These are phyloP conservation scores for Typhlichthys subterraneus DNA, from an alignment of 2,797 vertebrate genomes.

Conservation along the genomic window DNA sequence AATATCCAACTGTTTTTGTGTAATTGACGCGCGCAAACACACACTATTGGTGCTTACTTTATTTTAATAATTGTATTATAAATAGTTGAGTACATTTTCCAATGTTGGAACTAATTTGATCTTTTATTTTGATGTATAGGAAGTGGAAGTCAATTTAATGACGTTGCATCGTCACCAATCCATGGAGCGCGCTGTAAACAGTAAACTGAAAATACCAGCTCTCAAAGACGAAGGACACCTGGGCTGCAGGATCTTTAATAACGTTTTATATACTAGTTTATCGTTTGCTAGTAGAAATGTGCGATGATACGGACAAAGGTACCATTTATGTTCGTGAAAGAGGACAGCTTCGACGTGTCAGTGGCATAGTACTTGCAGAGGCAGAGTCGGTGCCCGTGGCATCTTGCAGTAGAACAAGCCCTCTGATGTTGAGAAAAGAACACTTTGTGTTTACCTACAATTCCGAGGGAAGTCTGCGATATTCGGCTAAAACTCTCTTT, in stretches of 20 bases:
- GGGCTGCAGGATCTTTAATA: too few relatives aligned
- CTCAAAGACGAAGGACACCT: too few relatives aligned
- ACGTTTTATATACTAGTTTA: too few relatives aligned
- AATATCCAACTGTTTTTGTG: too few relatives aligned
- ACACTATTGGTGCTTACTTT: too few relatives aligned
- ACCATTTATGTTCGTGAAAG: constrained; percentile 87
- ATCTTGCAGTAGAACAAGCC: constrained; percentile 67
- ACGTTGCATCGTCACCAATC: too few relatives aligned
- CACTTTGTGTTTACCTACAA: constrained; percentile 94
- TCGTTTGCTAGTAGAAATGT: constrained; percentile 18
- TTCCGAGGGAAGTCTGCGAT: constrained; percentile 89
- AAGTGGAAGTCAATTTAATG: not conserved
- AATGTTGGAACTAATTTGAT: not conserved
- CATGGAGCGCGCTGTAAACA: too few relatives aligned
- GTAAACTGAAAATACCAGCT: too few relatives aligned
- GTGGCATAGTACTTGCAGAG: constrained; percentile 64
- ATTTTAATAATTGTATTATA: not conserved
- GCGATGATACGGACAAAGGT: constrained; percentile 41
- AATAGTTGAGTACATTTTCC: not conserved
- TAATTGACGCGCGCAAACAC: too few relatives aligned
- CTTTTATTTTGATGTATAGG: constrained; percentile 53
- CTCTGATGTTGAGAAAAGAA: constrained; percentile 80
- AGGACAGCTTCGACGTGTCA: constrained; percentile 81
- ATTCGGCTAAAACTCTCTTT: constrained; percentile 90
- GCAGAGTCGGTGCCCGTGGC: constrained; percentile 51